These are phyloP conservation scores for Thecocarcelia acutangulata DNA, from an alignment of 2,888 invertebrate species.

Conservation along the genomic window DNA sequence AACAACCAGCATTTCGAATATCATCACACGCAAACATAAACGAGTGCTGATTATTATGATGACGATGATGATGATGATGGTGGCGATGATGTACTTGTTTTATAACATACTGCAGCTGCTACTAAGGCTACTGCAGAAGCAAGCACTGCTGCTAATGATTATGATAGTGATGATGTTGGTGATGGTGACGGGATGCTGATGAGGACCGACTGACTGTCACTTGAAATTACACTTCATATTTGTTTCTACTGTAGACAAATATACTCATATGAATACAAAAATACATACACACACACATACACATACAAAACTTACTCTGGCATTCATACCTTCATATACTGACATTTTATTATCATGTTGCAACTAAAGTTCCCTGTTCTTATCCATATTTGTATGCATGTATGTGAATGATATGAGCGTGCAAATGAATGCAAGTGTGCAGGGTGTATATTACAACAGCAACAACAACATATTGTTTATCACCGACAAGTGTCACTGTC, in stretches of 20 bases:
- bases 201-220: conserved; percentile 67
- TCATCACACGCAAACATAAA: conserved; percentile 34
- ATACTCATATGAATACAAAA: conserved; percentile 11
- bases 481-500: conserved; percentile 67
- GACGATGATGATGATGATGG: conserved; percentile 33
- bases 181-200: conserved; percentile 42
- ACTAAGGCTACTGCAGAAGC: neutral
- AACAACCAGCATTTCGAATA: conserved; percentile 53
- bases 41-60: conserved; percentile 31
- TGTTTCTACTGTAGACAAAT: conserved; percentile 65
- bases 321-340: conserved; percentile 38
- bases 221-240: conserved; percentile 70
- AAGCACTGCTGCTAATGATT: neutral
- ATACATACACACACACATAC: conserved; percentile 7
- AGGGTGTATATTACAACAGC: conserved; percentile 45
- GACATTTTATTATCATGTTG: conserved; percentile 55
- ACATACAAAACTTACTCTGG: neutral
- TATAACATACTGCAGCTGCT: conserved; percentile 13
- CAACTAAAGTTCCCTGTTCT: conserved; percentile 47
- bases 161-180: conserved; percentile 6
- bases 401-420: conserved; percentile 29
- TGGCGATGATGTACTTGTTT: conserved; percentile 24
- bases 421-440: conserved; percentile 36
- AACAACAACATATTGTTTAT: conserved; percentile 53
- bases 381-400: neutral